Evolutionary conservation across 2,797 vertebrate genomes (phyloP).

Genomic region (Capromys pilorides): DNA sequence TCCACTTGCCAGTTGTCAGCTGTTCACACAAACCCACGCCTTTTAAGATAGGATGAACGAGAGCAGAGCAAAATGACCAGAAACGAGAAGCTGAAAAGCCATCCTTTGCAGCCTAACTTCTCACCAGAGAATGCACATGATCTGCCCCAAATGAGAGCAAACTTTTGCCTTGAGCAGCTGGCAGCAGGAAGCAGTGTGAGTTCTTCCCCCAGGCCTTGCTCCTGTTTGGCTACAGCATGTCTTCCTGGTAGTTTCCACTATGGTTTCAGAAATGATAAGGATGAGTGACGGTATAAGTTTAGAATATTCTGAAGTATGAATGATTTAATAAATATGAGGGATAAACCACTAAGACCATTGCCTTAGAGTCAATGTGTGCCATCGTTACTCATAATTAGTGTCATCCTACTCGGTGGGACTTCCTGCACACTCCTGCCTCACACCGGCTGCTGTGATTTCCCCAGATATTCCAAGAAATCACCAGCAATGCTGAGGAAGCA

Average conservation of each 20-base stretch:
- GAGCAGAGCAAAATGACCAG: constrained; percentile 61
- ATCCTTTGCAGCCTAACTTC: constrained; percentile 47
- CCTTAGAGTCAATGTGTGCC: background rate
- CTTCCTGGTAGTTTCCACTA: background rate
- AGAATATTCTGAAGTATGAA: constrained; percentile 80
- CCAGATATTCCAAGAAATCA: background rate
- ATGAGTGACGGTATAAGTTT: constrained; percentile 74
- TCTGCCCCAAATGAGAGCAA: constrained; percentile 3
- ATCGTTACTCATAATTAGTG: background rate
- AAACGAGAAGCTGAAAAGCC: constrained; percentile 61
- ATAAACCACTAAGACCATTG: constrained; percentile 62
- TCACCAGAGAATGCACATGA: constrained; percentile 59
- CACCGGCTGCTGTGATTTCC: background rate
- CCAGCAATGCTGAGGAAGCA: background rate
- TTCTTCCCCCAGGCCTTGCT: background rate
- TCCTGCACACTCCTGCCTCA: background rate
- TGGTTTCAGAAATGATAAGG: constrained; percentile 82
- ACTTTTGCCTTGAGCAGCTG: no score
- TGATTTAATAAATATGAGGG: constrained; percentile 84
- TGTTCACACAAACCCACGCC: constrained; percentile 73
- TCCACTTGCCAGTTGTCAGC: constrained; percentile 73
- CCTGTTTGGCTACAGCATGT: rapidly evolving
- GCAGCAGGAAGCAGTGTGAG: rapidly evolving
- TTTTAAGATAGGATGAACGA: constrained; percentile 68
- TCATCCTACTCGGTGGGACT: background rate